A percentile compares a stretch with the other conserved stretches of the same genome.
These are phyloP conservation scores for Hephaestus fuliginosus DNA, from an alignment of 2,797 vertebrate species.

Conservation along the genomic window DNA sequence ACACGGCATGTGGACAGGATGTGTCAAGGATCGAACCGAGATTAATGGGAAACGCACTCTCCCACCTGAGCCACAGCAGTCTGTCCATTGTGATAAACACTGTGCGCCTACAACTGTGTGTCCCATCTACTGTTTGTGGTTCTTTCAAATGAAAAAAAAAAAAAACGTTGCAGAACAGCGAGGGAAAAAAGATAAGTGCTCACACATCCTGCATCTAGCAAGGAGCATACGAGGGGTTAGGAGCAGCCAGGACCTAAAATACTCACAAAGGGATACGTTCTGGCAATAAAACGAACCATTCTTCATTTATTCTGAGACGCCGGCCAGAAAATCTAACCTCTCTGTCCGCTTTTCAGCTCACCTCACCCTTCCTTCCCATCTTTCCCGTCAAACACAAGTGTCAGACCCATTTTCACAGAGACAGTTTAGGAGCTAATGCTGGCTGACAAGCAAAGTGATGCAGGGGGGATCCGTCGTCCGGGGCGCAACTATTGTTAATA, in stretches of 20 bases:
- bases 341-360: slow-evolving; percentile 42
- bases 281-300: slow-evolving; percentile 44
- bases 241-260: slow-evolving; percentile 30
- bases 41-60: slow-evolving; percentile 16
- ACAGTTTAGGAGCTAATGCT: slow-evolving; percentile 60
- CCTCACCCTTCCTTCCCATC: slow-evolving; percentile 57
- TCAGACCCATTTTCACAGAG: slow-evolving; percentile 73
- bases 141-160: slow-evolving; percentile 19
- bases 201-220: slow-evolving; percentile 13
- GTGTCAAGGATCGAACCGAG: slow-evolving; percentile 3
- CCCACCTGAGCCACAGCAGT: slow-evolving; percentile 26
- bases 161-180: slow-evolving; percentile 10
- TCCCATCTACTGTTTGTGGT: neutral
- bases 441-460: slow-evolving; percentile 73
- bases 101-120: neutral
- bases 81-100: neutral
- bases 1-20: neutral
- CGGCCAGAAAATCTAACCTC: slow-evolving; percentile 50
- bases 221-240: slow-evolving; percentile 8
- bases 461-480: slow-evolving; percentile 36
- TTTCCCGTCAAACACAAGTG: slow-evolving; percentile 57
- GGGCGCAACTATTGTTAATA: slow-evolving; percentile 54
- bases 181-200: slow-evolving; percentile 4
- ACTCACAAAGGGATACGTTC: slow-evolving; percentile 43
- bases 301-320: slow-evolving; percentile 37